Conservation (phyloP, 2,888 invertebrate genomes). For the Aphodius sticticus region DNA sequence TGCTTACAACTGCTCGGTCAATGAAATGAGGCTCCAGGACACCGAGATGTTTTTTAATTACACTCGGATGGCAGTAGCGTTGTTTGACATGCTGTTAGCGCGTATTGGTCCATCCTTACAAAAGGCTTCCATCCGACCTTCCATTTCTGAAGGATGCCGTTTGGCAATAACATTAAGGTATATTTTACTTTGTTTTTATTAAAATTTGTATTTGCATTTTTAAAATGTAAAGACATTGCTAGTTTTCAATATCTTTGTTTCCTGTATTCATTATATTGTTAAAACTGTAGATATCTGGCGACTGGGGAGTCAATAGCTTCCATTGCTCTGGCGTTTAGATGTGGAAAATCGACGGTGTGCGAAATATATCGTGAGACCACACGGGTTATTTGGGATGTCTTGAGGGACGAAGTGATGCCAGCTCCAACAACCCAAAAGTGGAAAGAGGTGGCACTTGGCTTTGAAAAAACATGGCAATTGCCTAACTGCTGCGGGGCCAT, state of each 20-base stretch:
- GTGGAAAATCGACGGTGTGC: conserved; percentile 47
- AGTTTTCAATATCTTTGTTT: background rate
- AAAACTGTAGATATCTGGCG: conserved; percentile 20
- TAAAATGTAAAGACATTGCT: conserved; percentile 24
- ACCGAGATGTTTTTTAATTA: conserved; percentile 44
- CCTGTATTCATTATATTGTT: background rate
- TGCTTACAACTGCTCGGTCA: conserved; percentile 41
- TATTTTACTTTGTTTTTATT: background rate
- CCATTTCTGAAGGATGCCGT: conserved; percentile 45
- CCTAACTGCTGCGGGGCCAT: conserved; percentile 47
- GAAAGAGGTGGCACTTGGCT: conserved; percentile 45
- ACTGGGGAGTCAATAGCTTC: conserved; percentile 24
- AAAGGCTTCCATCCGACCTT: conserved; percentile 41
- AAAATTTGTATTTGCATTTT: conserved; percentile 8
- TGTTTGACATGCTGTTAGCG: conserved; percentile 39
- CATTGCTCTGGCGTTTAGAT: conserved; percentile 30
- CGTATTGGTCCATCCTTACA: conserved; percentile 39
- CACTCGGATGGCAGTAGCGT: conserved; percentile 36
- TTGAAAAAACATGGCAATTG: conserved; percentile 44
- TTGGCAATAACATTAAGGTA: conserved; percentile 47
- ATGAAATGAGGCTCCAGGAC: conserved; percentile 44
- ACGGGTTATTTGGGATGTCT: conserved; percentile 45
- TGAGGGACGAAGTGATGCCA: conserved; percentile 36
- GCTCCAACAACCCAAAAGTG: conserved; percentile 44
- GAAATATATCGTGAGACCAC: conserved; percentile 39